Base-by-base conservation (phyloP, 2,113 vertebrate genomes). In the Dicaeum eximium region DNA sequence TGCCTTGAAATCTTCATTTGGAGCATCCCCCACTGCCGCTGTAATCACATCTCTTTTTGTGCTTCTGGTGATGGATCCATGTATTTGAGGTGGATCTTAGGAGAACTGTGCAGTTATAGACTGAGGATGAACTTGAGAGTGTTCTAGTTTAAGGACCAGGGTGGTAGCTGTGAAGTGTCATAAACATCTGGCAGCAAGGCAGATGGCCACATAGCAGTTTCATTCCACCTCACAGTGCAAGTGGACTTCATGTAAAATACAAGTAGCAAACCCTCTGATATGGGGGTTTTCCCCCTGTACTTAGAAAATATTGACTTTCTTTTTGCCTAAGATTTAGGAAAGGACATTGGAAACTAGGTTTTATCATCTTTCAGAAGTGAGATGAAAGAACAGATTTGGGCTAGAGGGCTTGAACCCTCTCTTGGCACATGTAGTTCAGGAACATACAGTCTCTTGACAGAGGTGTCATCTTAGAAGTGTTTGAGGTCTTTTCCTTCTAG, bases 261-360 rank as follows among this genome's bases (percentile, higher is more conserved):
- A 77, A 82, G 60, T 16, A 73, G 35, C 21, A 51, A 65, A 81
- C 48, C 18, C 5, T 31, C 25, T 61, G 35, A 85, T 62, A 6
- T 14, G 6, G 1, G 22, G 3, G 8, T 25, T 65, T 75, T 1
- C 6, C 53, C 33, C 22, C 5, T 11, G 1, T 77, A 20, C 28
- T 69, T 91, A 47, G 23, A 35, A 85, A 57, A 72, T 11, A 47
- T 20, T 54, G 47, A 38, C 10, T 72, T 79, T 35, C 14, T n/a
- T 17, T 72, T 85, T 88, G 28, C 22, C 18, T n/a, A 8, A 66
- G 37, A 42, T 73, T 64, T 85, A 71, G 40, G 66, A 85, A 67
- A 90, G 27, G 24, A 31, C 15, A 10, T 44, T 79, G 44, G 37
- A 84, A 78, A 40, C 21, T 28, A 54, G 23, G 35, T n/a, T 31